Evolutionary conservation across 1,140 invertebrate species (phyloP).

Genomic region (Macrobrachium nipponense): DNA sequence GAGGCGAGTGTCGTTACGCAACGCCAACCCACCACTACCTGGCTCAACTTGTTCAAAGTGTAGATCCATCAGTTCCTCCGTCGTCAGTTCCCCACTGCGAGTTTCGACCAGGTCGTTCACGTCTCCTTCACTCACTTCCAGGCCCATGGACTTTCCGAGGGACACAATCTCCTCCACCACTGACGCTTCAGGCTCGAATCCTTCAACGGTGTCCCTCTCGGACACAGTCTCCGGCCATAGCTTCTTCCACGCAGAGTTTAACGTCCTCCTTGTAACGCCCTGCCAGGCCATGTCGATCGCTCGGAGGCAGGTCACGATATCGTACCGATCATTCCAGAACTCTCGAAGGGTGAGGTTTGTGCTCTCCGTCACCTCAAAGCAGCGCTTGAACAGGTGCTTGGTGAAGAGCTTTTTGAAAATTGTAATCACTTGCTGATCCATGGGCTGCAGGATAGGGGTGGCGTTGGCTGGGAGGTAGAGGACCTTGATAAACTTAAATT

Average conservation of each 20-base stretch:
- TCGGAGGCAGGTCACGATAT: conserved; percentile 49
- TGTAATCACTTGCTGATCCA: not conserved
- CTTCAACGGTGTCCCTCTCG: too few relatives aligned
- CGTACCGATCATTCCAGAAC: conserved; percentile 57
- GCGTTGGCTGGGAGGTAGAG: conserved; percentile 55
- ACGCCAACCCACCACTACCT: too few relatives aligned
- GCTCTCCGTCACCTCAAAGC: conserved; percentile 53
- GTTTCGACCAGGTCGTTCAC: not conserved
- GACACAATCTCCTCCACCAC: conserved; percentile 66
- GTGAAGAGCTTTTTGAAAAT: conserved; percentile 63
- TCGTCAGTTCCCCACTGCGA: not conserved
- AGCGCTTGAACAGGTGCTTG: conserved; percentile 39
- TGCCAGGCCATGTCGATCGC: not conserved
- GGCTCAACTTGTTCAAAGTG: too few relatives aligned
- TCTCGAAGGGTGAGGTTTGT: conserved; percentile 59
- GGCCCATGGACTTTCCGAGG: conserved; percentile 65
- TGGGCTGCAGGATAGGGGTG: conserved; percentile 41
- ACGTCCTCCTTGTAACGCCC: not conserved
- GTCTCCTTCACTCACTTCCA: conserved; percentile 65
- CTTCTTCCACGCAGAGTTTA: conserved; percentile 1
- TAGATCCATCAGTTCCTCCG: not conserved
- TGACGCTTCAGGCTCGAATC: too few relatives aligned
- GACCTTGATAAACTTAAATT: conserved; percentile 59
- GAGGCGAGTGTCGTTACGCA: not conserved
- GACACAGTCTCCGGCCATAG: not conserved